Base-by-base conservation (phyloP, 2,113 vertebrate species). In the Ageneiosus marmoratus region DNA sequence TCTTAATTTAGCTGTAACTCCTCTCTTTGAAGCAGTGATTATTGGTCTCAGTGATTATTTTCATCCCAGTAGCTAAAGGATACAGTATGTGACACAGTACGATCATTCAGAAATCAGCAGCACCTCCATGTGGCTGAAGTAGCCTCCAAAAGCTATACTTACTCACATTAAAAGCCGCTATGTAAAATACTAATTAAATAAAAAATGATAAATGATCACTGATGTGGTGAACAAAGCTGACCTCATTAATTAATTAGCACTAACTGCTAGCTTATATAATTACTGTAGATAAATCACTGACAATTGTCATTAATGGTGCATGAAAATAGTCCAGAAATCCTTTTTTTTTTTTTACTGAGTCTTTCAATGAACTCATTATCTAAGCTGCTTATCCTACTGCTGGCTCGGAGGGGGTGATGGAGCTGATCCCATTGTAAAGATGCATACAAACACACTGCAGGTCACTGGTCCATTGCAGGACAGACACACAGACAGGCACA, bases 61-160 rank as follows among this genome's bases (percentile, higher is more conserved):
- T 15, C 11, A 3, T 15, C 20, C n/a, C 6, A n/a, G 29, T 74
- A 13, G 6, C 5, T 20, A 8, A 60, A n/a, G 58, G 12, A 62
- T 67, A 1, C 65, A 11, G 9, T 34, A 6, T 22, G 72, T 13
- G 1, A 1, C 46, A 5, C 37, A 41, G 2, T 41, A 41, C 50
- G 46, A 10, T 29, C n/a, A 73, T 29, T 55, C 18, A 76, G 11
- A 32, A 24, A 81, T 58, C 51, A 58, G 37, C 56, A 77, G 58
- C 78, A 51, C 81, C 81, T 48, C 81, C 85, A 29, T 76, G 60
- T 77, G 85, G 85, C 34, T 48, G 60, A 32, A 41, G 37, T 41
- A 41, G 37, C 37, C 37, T 41, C 37, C 37, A 41, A 41, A 41
- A 5, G 3, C n/a, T 60, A 60, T 22, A 53, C 15, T 22, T 29